Conservation (phyloP, 2,113 vertebrate species). For the Uria aalge region DNA sequence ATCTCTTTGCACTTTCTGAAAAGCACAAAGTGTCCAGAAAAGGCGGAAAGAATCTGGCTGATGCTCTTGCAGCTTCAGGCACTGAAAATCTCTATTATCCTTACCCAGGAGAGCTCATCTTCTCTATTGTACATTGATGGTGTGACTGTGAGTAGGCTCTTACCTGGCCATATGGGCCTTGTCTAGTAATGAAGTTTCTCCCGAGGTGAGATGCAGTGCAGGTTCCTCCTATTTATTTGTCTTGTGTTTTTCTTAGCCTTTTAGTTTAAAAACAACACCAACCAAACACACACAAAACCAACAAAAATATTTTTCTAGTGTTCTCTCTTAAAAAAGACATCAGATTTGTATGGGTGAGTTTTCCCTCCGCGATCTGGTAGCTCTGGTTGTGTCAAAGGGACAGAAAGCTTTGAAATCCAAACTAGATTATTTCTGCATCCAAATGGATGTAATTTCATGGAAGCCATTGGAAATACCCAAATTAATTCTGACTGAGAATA, state of each 20-base stretch:
- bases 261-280: background rate
- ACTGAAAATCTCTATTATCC: background rate
- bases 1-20: background rate
- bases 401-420: background rate
- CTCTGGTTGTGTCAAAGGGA: background rate
- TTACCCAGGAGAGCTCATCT: background rate
- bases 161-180: background rate
- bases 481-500: background rate
- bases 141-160: background rate
- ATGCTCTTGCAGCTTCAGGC: background rate
- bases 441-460: background rate
- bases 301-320: background rate
- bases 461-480: background rate
- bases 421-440: background rate
- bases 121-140: rapidly evolving
- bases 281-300: background rate
- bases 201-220: background rate
- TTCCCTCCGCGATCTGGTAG: background rate
- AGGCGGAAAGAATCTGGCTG: background rate
- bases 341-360: background rate
- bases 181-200: background rate
- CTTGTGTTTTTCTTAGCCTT: background rate
- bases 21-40: background rate
- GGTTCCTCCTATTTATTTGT: background rate
- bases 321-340: background rate